Percentiles rank a stretch among this genome's conserved stretches.
Conservation (phyloP, 2,113 vertebrate species). For the Cochlearius cochlearius region DNA sequence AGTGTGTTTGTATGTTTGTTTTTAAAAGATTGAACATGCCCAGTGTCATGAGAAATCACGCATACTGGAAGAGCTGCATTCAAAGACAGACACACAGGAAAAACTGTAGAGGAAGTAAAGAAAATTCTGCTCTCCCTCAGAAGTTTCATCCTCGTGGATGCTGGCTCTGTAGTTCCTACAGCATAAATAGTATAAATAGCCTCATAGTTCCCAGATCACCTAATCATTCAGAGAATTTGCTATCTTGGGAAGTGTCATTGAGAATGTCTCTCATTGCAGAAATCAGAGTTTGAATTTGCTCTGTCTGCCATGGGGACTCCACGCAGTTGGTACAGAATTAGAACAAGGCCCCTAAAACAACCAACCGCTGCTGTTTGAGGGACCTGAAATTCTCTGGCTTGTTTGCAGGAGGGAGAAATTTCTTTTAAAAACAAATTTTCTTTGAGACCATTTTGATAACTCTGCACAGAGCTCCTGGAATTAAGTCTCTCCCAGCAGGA, state of each 20-base stretch:
- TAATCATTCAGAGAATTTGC: background rate
- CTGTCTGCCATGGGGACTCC: background rate
- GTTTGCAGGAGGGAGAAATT: background rate
- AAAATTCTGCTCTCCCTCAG: background rate
- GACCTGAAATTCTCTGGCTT: background rate
- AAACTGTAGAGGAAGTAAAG: background rate
- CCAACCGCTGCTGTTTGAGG: no score
- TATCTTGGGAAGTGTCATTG: background rate
- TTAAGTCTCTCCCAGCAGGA: background rate
- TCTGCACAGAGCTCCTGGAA: background rate
- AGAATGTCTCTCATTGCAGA: background rate
- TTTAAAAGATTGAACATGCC: background rate
- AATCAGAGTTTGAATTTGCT: background rate
- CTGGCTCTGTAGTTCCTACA: background rate
- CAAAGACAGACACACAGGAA: background rate
- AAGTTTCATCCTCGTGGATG: background rate
- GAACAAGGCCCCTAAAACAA: background rate
- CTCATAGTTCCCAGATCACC: background rate
- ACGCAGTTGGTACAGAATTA: background rate
- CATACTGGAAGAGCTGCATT: background rate
- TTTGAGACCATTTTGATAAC: background rate
- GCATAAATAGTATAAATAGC: background rate
- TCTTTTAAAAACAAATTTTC: background rate
- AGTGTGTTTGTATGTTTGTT: background rate
- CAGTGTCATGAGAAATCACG: background rate